Percentiles rank a stretch among this genome's conserved stretches.
Conservation (phyloP, 2,113 vertebrate genomes). For the Nymphicus hollandicus region DNA sequence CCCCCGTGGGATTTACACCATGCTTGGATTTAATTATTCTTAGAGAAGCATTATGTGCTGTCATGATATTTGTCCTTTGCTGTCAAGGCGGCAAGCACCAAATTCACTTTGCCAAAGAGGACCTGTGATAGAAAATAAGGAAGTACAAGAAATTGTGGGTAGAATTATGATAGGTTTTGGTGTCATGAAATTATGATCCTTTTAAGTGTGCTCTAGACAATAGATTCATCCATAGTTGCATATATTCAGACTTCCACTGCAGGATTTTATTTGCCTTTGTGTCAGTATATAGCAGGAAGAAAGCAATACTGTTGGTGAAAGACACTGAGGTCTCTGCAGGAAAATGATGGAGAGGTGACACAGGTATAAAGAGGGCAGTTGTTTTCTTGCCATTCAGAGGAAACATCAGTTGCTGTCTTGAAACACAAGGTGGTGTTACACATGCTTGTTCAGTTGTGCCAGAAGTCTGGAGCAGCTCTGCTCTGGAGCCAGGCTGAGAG, state of each 20-base stretch:
- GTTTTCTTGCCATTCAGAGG: neutral
- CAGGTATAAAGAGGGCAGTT: rapidly evolving
- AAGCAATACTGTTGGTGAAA: neutral
- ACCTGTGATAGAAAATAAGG: neutral
- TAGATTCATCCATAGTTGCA: neutral
- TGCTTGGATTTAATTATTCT: conserved; percentile 62
- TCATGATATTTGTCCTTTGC: conserved; percentile 64
- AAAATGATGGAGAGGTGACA: neutral
- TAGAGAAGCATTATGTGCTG: conserved; percentile 35
- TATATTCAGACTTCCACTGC: neutral
- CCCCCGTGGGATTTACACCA: conserved; percentile 54
- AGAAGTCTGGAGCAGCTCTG: too few relatives aligned
- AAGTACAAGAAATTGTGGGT: neutral
- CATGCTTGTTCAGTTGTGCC: rapidly evolving
- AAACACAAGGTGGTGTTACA: neutral
- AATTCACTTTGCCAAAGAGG: neutral
- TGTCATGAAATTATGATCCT: neutral
- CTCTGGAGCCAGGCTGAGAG: too few relatives aligned
- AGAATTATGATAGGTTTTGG: neutral
- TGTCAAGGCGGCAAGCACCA: conserved; percentile 49
- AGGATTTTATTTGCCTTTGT: neutral
- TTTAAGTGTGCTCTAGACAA: neutral
- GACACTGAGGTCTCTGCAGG: rapidly evolving
- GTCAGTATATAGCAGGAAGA: neutral
- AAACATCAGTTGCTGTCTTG: neutral